Evolutionary conservation across 2,113 vertebrate species (phyloP).

Genomic region (Aldabrachelys gigantea): DNA sequence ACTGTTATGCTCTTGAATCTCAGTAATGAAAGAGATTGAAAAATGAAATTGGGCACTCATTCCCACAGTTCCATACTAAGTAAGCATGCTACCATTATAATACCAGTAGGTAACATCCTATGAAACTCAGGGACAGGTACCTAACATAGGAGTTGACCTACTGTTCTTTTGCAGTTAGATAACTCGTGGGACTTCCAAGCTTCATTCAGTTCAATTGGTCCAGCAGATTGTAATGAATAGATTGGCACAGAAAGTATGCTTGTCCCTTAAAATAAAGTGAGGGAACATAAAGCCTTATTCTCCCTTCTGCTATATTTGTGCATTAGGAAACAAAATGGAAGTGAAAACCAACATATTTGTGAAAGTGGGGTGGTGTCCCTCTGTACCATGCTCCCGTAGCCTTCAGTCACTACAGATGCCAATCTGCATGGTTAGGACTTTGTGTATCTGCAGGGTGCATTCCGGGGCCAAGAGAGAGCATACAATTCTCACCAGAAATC

Average conservation of each 20-base stretch:
- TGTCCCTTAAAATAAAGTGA: background rate
- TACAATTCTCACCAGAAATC: background rate
- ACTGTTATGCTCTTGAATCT: background rate
- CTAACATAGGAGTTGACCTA: background rate
- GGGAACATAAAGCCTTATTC: background rate
- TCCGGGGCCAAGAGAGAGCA: background rate
- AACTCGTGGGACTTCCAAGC: background rate
- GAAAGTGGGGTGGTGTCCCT: background rate
- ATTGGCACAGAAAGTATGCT: background rate
- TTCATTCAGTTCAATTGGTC: background rate
- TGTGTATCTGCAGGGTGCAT: background rate
- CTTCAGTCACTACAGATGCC: background rate
- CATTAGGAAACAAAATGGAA: background rate
- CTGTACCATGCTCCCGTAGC: constrained; percentile 13
- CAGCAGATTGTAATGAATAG: background rate
- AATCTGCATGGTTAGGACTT: background rate
- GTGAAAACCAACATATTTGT: background rate
- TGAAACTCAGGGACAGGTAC: background rate
- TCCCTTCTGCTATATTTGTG: background rate
- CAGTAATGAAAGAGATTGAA: background rate
- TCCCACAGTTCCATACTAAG: background rate
- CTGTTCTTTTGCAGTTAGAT: background rate
- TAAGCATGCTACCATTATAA: background rate
- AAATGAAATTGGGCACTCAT: background rate
- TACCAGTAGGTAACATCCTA: background rate